Evolutionary conservation across 2,113 vertebrate genomes (phyloP), one percentile per base, ranked within the genome.

Genomic region (Heterochromis multidens): DNA sequence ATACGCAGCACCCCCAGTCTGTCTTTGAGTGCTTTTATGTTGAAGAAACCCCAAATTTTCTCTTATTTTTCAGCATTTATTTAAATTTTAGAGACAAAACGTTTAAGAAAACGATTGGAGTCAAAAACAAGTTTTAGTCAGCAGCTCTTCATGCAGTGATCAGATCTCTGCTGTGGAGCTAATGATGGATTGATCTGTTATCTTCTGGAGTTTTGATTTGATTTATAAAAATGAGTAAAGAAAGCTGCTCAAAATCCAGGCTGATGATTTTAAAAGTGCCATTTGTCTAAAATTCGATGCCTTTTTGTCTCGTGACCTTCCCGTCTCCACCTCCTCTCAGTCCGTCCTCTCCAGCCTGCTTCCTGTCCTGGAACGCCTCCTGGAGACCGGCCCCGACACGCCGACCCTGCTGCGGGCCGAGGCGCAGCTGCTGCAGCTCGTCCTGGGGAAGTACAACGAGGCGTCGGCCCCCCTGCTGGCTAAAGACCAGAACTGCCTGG

Each of bases 361-460:
- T 35, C 97, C 98, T 10, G 84, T 94, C 2, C 80, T 97, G 14
- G 96, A 97, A 3, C 94, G 91, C 2, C 94, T 99, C 77, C 93
- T 99, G 79, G 96, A 96, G 93, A 93, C 94, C 4, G 88, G 92
- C 7, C 91, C 94, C 1, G 96, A 97, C 43, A 70, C 94, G 19
- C 89, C 95, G 7, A 5, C 88, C 16, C 60, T 97, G 81, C 91
- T 98, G 86, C 96, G 92, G 70, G 96, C 96, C 19, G 97, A 99
- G 90, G 96, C 92, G 81, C 87, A 95, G 88, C 92, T 98, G 27
- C 79, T 97, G 65, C 95, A 96, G 88, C 95, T 97, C 4, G 63
- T 96, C 43, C 94, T 99, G 93, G 95, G 94, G 46, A 99, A 99
- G 89, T 99, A 95, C 90, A 96, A 95, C 77, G 96, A 97, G 82